A percentile compares a stretch with the other conserved stretches of the same genome.
Evolutionary conservation across 1,140 invertebrate genomes (phyloP).

Genomic region (Dendrolimus punctatus): DNA sequence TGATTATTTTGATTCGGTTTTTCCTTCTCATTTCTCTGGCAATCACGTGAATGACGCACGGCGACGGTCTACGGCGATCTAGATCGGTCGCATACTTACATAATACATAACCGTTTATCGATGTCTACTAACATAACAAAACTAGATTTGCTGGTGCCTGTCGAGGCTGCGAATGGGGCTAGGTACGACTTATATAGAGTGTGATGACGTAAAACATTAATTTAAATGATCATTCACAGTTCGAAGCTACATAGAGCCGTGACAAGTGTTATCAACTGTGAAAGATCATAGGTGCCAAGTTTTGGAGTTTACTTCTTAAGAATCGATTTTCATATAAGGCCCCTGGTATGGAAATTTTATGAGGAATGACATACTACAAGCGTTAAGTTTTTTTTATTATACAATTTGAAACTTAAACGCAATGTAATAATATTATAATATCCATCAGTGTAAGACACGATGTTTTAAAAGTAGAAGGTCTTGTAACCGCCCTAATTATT

Average conservation of each 20-base stretch:
- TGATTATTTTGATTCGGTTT: slow-evolving; percentile 37
- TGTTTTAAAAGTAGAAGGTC: too few relatives aligned
- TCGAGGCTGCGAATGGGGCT: slow-evolving; percentile 55
- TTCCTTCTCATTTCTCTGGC: slow-evolving; percentile 35
- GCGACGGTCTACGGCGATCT: slow-evolving; percentile 41
- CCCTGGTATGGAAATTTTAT: too few relatives aligned
- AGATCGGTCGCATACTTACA: slow-evolving; percentile 37
- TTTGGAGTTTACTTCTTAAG: too few relatives aligned
- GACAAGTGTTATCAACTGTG: background rate
- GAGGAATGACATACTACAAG: too few relatives aligned
- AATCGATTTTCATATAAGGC: too few relatives aligned
- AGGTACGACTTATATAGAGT: slow-evolving; percentile 39
- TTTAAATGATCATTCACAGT: slow-evolving; percentile 35
- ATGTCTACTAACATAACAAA: slow-evolving; percentile 67
- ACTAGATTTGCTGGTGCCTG: slow-evolving; percentile 54
- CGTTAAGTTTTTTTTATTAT: too few relatives aligned
- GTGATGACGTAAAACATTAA: slow-evolving; percentile 46
- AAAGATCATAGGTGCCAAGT: background rate
- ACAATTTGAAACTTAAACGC: too few relatives aligned
- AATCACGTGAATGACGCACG: slow-evolving; percentile 54
- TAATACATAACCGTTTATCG: slow-evolving; percentile 44
- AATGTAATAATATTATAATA: too few relatives aligned
- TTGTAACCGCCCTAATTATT: too few relatives aligned
- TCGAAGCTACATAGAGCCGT: slow-evolving; percentile 7
- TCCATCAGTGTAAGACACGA: too few relatives aligned